Base-by-base conservation (phyloP, 2,888 invertebrate genomes). In the Yponomeuta cagnagella region DNA sequence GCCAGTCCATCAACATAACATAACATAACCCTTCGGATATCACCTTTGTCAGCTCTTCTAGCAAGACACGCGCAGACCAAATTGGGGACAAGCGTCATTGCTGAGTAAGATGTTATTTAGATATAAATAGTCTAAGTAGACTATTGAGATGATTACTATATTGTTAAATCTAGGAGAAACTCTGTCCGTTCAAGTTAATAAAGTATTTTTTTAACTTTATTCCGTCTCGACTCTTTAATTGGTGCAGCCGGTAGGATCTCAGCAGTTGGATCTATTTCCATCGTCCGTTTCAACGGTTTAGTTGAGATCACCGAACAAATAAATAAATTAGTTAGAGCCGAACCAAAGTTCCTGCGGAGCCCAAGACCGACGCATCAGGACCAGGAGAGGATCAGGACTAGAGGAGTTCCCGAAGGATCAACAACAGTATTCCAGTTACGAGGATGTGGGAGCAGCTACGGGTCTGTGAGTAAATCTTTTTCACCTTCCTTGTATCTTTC, bases 261-360 rank as follows among this genome's bases (percentile, higher is more conserved):
- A 12, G 30, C 64, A 64, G 64, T 2, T 64, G 30, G 64, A n/a
- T 64, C 64, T n/a, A n/a, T n/a, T 1, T 12, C 64, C 30, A 64
- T 64, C 64, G 64, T 64, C 64, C 64, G 64, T 64, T 64, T 64
- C 64, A 30, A 64, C 64, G 64, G 64, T 64, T 64, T 10, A 64
- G 64, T n/a, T 12, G 64, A 64, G 64, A 33, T 30, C 64, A 30
- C 23, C 64, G 64, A 64, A 64, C 64, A 64, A 64, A 64, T 10
- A n/a, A 64, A 64, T 30, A 64, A 30, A 64, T 30, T 9, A 30
- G 33, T 33, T 33, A 33, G 33, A 33, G 33, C 64, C n/a, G 23
- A n/a, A 64, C 12, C 64, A n/a, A 30, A 64, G 30, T 9, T 9
- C n/a, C 64, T 64, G 64, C 64, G 15, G 30, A 9, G 9, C 12